Evolutionary conservation across 2,797 vertebrate species (phyloP).

Genomic region (Chelonia mydas): DNA sequence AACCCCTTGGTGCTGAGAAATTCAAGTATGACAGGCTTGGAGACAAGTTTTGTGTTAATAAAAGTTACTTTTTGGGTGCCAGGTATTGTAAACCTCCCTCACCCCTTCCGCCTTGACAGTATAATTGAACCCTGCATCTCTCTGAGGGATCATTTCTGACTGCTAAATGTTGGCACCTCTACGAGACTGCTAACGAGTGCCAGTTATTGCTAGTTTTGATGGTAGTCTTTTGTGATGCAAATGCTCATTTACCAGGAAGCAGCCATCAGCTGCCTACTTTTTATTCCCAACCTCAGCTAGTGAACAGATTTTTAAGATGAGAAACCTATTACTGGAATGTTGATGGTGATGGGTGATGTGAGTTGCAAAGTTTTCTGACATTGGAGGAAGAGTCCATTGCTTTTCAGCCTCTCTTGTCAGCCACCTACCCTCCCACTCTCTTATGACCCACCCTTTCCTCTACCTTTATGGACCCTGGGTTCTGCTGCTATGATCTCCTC

Average conservation of each 20-base stretch:
- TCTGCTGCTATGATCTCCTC: background rate
- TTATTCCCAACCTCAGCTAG: background rate
- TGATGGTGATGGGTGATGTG: background rate
- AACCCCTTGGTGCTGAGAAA: background rate
- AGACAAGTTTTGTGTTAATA: background rate
- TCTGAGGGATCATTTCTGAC: background rate
- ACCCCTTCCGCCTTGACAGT: background rate
- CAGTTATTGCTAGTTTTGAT: background rate
- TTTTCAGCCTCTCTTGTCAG: background rate
- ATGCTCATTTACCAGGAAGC: background rate
- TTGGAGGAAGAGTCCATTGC: background rate
- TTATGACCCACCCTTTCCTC: background rate
- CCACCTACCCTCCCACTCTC: fast-evolving
- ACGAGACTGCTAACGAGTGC: background rate
- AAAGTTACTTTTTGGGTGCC: background rate
- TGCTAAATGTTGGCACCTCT: background rate
- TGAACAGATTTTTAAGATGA: background rate
- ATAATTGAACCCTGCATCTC: background rate
- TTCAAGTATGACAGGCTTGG: background rate
- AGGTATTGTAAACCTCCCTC: background rate
- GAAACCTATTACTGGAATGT: background rate
- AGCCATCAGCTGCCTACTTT: background rate
- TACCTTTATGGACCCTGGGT: background rate
- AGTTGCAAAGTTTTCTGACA: fast-evolving
- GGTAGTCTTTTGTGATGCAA: background rate